phyloP scores from a whole-genome alignment of 1,140 invertebrate genomes.

The Musca domestica region DNA sequence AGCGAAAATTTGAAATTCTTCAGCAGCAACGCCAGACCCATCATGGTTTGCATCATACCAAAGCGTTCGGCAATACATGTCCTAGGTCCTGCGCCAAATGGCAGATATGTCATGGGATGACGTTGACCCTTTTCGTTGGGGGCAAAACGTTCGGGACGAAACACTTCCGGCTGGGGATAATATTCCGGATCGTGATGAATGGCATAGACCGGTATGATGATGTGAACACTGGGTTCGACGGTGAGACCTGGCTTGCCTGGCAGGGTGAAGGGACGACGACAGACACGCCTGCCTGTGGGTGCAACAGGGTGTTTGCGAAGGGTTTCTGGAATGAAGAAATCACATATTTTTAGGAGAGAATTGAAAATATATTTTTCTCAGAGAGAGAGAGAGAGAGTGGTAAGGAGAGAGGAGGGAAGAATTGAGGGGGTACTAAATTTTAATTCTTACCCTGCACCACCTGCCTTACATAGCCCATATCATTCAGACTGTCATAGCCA shows the following conservation, averaged over 20 bases:
- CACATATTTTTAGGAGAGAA: too few species aligned
- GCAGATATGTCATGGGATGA: conserved; percentile 55
- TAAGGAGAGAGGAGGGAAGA: not conserved
- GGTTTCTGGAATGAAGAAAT: conserved; percentile 24
- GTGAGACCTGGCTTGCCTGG: conserved; percentile 32
- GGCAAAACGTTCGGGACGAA: conserved; percentile 65
- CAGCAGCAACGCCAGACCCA: conserved; percentile 38
- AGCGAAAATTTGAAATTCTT: conserved; percentile 40
- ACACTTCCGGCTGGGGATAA: conserved; percentile 64
- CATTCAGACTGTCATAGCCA: conserved; percentile 60
- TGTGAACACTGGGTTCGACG: conserved; percentile 51
- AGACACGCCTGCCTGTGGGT: conserved; percentile 29
- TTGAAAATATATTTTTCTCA: too few species aligned
- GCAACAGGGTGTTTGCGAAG: conserved; percentile 52
- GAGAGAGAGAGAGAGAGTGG: not conserved
- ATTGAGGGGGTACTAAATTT: not conserved
- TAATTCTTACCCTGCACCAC: conserved; percentile 58
- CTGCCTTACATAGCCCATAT: conserved; percentile 63
- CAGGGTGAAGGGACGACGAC: conserved; percentile 31
- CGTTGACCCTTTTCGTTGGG: conserved; percentile 54
- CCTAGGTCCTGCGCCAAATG: conserved; percentile 55
- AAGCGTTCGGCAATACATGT: conserved; percentile 56
- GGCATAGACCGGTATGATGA: conserved; percentile 55
- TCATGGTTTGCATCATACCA: conserved; percentile 51
- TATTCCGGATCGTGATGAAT: conserved; percentile 62